A percentile compares a stretch with the other conserved stretches of the same genome.
Conservation (phyloP, 2,797 vertebrate genomes). For the Neostethus bicornis region DNA sequence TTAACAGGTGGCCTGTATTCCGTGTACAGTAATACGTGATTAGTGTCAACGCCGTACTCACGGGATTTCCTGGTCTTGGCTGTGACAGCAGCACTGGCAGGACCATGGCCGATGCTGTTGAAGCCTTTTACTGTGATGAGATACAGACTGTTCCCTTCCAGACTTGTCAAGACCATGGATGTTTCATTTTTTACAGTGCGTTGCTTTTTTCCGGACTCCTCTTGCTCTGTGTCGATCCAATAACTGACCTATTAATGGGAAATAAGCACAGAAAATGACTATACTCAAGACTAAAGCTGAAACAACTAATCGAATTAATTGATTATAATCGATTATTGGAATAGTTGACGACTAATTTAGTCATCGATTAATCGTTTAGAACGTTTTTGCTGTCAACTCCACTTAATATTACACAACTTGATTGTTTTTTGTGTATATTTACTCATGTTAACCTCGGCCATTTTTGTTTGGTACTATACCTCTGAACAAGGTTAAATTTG, state of each 20-base stretch:
- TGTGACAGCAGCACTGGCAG: slow-evolving; percentile 81
- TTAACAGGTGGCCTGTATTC: slow-evolving; percentile 47
- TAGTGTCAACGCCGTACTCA: slow-evolving; percentile 77
- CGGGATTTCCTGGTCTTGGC: slow-evolving; percentile 90
- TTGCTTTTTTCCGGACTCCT: slow-evolving; percentile 86
- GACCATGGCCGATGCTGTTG: slow-evolving; percentile 94
- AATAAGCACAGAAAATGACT: slow-evolving; percentile 6
- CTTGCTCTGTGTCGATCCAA: slow-evolving; percentile 91
- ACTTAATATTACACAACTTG: too few relatives aligned
- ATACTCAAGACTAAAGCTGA: not conserved
- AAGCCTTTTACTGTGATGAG: slow-evolving; percentile 90
- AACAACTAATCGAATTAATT: too few relatives aligned
- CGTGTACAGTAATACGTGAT: slow-evolving; percentile 46
- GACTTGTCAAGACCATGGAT: slow-evolving; percentile 84
- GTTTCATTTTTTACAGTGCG: slow-evolving; percentile 91
- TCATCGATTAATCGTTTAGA: too few relatives aligned
- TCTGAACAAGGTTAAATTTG: too few relatives aligned
- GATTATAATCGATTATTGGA: too few relatives aligned
- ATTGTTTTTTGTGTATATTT: too few relatives aligned
- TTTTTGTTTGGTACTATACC: too few relatives aligned
- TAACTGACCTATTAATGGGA: slow-evolving; percentile 85
- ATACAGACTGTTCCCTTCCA: slow-evolving; percentile 91
- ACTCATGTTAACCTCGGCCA: too few relatives aligned
- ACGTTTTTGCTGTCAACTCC: too few relatives aligned
- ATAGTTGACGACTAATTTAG: too few relatives aligned